phyloP scores from a whole-genome alignment of 2,888 invertebrate species.

The Atherix ibis region DNA sequence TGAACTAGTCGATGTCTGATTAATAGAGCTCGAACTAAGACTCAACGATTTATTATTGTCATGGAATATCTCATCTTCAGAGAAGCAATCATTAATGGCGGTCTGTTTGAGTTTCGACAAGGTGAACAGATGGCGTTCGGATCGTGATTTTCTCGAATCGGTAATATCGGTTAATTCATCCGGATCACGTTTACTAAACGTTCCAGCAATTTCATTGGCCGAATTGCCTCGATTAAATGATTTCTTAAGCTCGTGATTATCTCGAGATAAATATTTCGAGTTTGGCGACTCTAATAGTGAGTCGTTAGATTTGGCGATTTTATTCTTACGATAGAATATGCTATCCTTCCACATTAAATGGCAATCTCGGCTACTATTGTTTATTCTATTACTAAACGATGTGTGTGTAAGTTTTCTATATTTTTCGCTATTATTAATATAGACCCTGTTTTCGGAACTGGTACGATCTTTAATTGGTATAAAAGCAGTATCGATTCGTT shows the following conservation, averaged over 20 bases:
- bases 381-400: constrained; percentile 21
- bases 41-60: too few relatives aligned
- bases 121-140: constrained; percentile 25
- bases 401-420: constrained; percentile 31
- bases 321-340: constrained; percentile 31
- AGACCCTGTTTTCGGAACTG: constrained; percentile 29
- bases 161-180: constrained; percentile 7
- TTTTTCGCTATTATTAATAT: constrained; percentile 25
- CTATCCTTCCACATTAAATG: constrained; percentile 31
- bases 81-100: constrained; percentile 26
- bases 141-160: constrained; percentile 11
- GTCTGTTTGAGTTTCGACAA: constrained; percentile 28
- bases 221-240: constrained; percentile 21
- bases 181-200: constrained; percentile 6
- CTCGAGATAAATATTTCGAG: constrained; percentile 21
- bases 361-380: constrained; percentile 14
- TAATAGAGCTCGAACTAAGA: not conserved
- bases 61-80: constrained; percentile 22
- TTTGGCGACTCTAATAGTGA: constrained; percentile 29
- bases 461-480: constrained; percentile 30
- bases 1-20: constrained; percentile 4
- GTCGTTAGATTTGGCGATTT: constrained; percentile 32
- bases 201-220: constrained; percentile 17
- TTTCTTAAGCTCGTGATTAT: constrained; percentile 25
- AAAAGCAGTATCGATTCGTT: constrained; percentile 31